Evolutionary conservation across 2,113 vertebrate genomes (phyloP).

Genomic region (Rhea americana): DNA sequence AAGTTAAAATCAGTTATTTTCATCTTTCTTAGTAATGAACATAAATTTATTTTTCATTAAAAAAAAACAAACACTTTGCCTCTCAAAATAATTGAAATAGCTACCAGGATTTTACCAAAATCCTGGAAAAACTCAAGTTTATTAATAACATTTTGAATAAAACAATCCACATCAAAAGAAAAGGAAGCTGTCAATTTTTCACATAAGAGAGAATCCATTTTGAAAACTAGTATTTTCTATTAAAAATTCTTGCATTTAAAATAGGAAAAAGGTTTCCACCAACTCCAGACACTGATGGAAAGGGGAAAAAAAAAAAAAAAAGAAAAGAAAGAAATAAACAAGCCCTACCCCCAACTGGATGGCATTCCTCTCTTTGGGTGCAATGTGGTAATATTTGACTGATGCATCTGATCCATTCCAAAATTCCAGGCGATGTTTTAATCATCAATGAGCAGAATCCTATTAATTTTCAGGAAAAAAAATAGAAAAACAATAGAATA

Average conservation of each 20-base stretch:
- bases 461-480: constrained; percentile 21
- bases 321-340: background rate
- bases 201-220: constrained; percentile 7
- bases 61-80: background rate
- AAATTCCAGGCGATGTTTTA: constrained; percentile 45
- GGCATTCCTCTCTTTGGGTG: constrained; percentile 66
- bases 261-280: background rate
- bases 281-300: constrained; percentile 4
- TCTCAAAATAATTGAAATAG: constrained; percentile 10
- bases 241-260: background rate
- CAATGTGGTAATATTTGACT: constrained; percentile 58
- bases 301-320: constrained; percentile 56
- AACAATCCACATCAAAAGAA: background rate
- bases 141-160: constrained; percentile 20
- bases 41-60: constrained; percentile 22
- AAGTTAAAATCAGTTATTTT: background rate
- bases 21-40: constrained; percentile 15
- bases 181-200: background rate
- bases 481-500: constrained; percentile 52
- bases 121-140: constrained; percentile 7
- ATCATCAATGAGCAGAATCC: constrained; percentile 61
- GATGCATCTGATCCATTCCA: constrained; percentile 63
- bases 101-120: constrained; percentile 43
- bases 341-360: constrained; percentile 63
- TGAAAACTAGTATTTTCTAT: background rate